These are phyloP conservation scores for Muschampia plurimacula DNA, from an alignment of 2,888 invertebrate genomes.

Conservation along the genomic window DNA sequence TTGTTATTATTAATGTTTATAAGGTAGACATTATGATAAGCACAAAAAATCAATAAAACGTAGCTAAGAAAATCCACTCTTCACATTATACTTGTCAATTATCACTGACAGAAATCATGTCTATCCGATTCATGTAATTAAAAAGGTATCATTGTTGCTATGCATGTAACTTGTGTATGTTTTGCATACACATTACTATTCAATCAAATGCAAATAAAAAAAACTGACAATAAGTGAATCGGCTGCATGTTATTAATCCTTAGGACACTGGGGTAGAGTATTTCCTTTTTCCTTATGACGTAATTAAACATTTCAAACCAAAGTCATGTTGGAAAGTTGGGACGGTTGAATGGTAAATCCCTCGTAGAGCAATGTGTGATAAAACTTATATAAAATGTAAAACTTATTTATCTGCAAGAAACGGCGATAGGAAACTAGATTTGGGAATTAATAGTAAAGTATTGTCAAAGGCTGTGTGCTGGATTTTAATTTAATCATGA, in stretches of 20 bases:
- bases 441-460: conserved; percentile 19
- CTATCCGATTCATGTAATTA: not conserved
- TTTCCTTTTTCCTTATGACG: conserved; percentile 29
- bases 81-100: conserved; percentile 11
- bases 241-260: conserved; percentile 14
- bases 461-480: conserved; percentile 40
- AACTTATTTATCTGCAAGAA: conserved; percentile 8
- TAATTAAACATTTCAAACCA: conserved; percentile 36
- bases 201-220: not conserved
- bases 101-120: not conserved
- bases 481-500: conserved; percentile 44
- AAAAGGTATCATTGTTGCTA: not conserved
- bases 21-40: conserved; percentile 59
- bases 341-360: conserved; percentile 24
- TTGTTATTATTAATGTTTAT: conserved; percentile 43
- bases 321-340: conserved; percentile 39
- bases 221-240: conserved; percentile 7
- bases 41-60: conserved; percentile 41
- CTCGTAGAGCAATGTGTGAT: conserved; percentile 22
- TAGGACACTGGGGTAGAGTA: conserved; percentile 25
- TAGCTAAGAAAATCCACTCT: conserved; percentile 28
- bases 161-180: conserved; percentile 7
- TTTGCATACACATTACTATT: conserved; percentile 5
- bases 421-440: conserved; percentile 8
- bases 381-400: conserved; percentile 2